phyloP scores from a whole-genome alignment of 2,113 vertebrate genomes.

The Boleophthalmus pectinirostris region DNA sequence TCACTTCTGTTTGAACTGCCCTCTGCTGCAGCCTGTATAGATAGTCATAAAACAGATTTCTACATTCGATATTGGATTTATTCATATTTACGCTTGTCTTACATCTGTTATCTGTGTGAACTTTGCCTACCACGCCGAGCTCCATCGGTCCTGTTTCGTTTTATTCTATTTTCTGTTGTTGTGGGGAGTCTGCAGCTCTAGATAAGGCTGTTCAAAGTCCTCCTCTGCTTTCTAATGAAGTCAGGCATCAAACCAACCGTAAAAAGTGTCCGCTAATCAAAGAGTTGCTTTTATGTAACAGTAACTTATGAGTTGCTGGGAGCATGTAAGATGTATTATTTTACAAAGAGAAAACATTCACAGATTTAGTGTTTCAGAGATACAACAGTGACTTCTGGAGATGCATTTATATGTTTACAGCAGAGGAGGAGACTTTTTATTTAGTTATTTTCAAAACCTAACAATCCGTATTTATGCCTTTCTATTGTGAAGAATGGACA shows the following conservation, averaged over 20 bases:
- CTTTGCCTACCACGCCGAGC: not conserved
- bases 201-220: conserved; percentile 24
- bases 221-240: conserved; percentile 9
- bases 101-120: conserved; percentile 12
- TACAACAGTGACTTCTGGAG: not conserved
- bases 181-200: conserved; percentile 6
- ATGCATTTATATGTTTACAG: not conserved
- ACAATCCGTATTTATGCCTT: no score
- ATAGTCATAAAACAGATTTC: not conserved
- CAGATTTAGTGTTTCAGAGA: not conserved
- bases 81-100: conserved; percentile 24
- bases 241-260: not conserved
- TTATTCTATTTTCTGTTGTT: not conserved
- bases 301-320: not conserved
- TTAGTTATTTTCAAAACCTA: not conserved
- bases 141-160: conserved; percentile 16
- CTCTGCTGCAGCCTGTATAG: not conserved
- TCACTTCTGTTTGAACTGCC: not conserved
- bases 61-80: conserved; percentile 16
- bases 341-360: not conserved
- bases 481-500: not conserved
- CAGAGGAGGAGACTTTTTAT: not conserved
- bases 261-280: not conserved
- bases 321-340: not conserved
- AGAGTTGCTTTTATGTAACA: not conserved